phyloP scores from a whole-genome alignment of 2,113 vertebrate genomes.

The Scophthalmus maximus region DNA sequence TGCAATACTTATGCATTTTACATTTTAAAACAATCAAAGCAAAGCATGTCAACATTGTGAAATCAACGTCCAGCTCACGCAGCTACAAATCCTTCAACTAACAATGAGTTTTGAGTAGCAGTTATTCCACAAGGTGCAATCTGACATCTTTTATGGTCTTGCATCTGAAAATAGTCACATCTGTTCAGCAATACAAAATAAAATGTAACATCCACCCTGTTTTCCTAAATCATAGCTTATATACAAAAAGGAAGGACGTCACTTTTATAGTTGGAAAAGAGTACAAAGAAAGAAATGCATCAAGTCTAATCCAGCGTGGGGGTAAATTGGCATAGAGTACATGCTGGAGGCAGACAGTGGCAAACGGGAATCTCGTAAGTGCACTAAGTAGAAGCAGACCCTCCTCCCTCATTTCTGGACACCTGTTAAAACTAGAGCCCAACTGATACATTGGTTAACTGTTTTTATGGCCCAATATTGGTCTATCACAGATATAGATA shows the following conservation, averaged over 20 bases:
- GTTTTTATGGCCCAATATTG: neutral
- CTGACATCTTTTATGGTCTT: neutral
- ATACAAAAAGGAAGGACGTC: constrained; percentile 67
- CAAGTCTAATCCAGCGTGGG: constrained; percentile 69
- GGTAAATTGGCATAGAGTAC: constrained; percentile 56
- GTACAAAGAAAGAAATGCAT: constrained; percentile 53
- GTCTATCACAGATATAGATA: neutral
- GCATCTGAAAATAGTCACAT: constrained; percentile 62
- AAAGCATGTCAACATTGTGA: constrained; percentile 30
- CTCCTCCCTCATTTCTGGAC: constrained; percentile 69
- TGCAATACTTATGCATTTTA: constrained; percentile 60
- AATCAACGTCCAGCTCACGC: constrained; percentile 17
- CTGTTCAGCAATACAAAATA: constrained; percentile 62
- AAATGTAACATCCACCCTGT: constrained; percentile 79
- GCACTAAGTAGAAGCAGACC: constrained; percentile 79
- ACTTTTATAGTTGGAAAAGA: constrained; percentile 46
- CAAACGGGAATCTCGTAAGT: constrained; percentile 72
- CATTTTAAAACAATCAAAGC: constrained; percentile 50
- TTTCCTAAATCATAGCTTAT: constrained; percentile 75
- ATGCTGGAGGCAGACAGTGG: constrained; percentile 67
- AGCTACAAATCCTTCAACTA: constrained; percentile 41
- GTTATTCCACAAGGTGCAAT: constrained; percentile 41
- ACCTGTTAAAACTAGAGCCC: constrained; percentile 77
- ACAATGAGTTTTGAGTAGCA: constrained; percentile 37
- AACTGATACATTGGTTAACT: neutral